These are phyloP conservation scores for Mya arenaria DNA, from an alignment of 1,140 invertebrate genomes.

Conservation along the genomic window DNA sequence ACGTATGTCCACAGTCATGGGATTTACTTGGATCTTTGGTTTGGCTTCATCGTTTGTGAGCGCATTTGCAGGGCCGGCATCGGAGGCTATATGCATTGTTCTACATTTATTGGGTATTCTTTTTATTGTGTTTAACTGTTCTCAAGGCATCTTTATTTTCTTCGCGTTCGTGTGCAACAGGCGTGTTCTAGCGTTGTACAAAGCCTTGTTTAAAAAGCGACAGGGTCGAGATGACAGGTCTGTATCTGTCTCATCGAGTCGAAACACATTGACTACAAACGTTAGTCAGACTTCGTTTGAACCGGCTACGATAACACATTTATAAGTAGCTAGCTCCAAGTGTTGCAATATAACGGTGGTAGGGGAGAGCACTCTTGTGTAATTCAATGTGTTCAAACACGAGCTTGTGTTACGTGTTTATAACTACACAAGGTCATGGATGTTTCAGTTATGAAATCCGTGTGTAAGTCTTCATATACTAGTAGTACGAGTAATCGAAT, in stretches of 20 bases:
- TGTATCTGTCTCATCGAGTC: constrained; percentile 18
- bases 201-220: constrained; percentile 2
- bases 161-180: constrained; percentile 77
- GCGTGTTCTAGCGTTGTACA: constrained; percentile 70
- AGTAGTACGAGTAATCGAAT: too few species aligned
- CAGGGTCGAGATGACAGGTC: not conserved
- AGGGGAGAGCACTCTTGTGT: too few species aligned
- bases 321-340: too few species aligned
- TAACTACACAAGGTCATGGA: too few species aligned
- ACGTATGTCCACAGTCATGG: constrained; percentile 82
- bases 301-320: too few species aligned
- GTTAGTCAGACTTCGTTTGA: constrained; percentile 13
- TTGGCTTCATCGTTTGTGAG: constrained; percentile 76
- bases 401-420: too few species aligned
- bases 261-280: constrained; percentile 3
- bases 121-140: constrained; percentile 77
- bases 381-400: too few species aligned
- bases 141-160: constrained; percentile 79
- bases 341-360: too few species aligned
- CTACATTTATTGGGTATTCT: constrained; percentile 72
- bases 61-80: constrained; percentile 59
- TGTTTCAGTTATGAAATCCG: too few species aligned
- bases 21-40: constrained; percentile 82
- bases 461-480: too few species aligned
- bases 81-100: constrained; percentile 63